Percentiles rank a stretch among this genome's conserved stretches.
These are phyloP conservation scores for Falco naumanni DNA, from an alignment of 2,797 vertebrate species.

Conservation along the genomic window DNA sequence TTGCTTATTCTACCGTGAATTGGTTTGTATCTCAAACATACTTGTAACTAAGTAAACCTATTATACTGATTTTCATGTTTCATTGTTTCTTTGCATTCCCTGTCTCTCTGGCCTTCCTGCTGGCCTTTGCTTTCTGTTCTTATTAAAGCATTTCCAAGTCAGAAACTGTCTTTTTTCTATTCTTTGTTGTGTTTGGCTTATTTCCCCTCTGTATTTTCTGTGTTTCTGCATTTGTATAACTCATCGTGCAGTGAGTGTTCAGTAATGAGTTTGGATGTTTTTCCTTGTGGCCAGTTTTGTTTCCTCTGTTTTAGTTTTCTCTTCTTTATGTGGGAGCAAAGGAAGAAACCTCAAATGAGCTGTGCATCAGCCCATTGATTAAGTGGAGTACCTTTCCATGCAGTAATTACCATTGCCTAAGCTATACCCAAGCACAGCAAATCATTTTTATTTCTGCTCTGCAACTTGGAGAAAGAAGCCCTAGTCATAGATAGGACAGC, in stretches of 20 bases:
- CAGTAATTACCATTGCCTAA: not conserved
- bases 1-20: not conserved
- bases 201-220: not conserved
- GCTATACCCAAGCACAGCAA: not conserved
- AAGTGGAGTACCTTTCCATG: not conserved
- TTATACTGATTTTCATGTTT: not conserved
- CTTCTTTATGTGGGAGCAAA: not conserved
- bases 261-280: not conserved
- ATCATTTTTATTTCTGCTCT: not conserved
- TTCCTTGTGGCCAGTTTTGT: not conserved
- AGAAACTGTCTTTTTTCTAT: not conserved
- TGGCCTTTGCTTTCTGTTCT: not conserved
- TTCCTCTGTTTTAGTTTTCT: not conserved
- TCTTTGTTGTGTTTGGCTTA: not conserved
- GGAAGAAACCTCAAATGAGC: not conserved
- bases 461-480: not conserved
- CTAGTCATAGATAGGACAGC: not conserved
- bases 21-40: not conserved
- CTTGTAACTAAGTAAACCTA: not conserved
- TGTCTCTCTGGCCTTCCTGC: fast-evolving
- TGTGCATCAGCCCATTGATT: not conserved
- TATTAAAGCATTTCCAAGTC: not conserved
- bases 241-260: not conserved
- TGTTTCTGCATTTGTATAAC: not conserved
- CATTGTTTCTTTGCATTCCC: not conserved